These are phyloP conservation scores for Cinara cedri DNA, from an alignment of 2,888 invertebrate species.

Conservation along the genomic window DNA sequence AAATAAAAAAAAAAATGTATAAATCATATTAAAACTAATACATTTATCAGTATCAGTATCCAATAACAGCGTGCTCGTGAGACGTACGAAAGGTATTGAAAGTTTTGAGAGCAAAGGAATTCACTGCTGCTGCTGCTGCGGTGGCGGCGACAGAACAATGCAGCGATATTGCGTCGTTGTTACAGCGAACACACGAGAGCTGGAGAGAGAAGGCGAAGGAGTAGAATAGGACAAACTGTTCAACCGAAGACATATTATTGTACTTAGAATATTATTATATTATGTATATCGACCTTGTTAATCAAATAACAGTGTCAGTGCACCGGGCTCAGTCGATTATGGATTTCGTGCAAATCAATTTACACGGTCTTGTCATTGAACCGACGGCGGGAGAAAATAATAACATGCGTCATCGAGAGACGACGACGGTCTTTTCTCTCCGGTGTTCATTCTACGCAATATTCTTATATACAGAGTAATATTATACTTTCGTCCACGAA, in stretches of 20 bases:
- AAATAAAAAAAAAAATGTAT: too few relatives aligned
- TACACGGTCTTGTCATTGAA: constrained; percentile 37
- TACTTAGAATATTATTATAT: background rate
- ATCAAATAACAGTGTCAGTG: constrained; percentile 16
- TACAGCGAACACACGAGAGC: background rate
- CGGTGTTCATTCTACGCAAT: too few relatives aligned
- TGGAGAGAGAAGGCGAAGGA: background rate
- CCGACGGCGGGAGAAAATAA: background rate
- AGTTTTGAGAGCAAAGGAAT: too few relatives aligned
- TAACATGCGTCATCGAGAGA: background rate
- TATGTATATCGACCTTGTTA: constrained; percentile 37
- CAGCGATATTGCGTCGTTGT: background rate
- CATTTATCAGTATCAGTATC: too few relatives aligned
- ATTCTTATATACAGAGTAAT: too few relatives aligned
- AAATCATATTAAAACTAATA: too few relatives aligned
- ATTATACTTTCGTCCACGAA: too few relatives aligned
- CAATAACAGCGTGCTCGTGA: too few relatives aligned
- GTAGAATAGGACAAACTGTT: constrained; percentile 23
- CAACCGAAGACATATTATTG: background rate
- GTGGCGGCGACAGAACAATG: background rate
- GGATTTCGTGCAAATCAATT: constrained; percentile 49
- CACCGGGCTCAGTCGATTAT: constrained; percentile 30
- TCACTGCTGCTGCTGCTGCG: too few relatives aligned
- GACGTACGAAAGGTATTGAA: background rate
- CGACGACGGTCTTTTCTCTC: too few relatives aligned